phyloP scores from a whole-genome alignment of 2,113 vertebrate species.

The Tapirus terrestris region DNA sequence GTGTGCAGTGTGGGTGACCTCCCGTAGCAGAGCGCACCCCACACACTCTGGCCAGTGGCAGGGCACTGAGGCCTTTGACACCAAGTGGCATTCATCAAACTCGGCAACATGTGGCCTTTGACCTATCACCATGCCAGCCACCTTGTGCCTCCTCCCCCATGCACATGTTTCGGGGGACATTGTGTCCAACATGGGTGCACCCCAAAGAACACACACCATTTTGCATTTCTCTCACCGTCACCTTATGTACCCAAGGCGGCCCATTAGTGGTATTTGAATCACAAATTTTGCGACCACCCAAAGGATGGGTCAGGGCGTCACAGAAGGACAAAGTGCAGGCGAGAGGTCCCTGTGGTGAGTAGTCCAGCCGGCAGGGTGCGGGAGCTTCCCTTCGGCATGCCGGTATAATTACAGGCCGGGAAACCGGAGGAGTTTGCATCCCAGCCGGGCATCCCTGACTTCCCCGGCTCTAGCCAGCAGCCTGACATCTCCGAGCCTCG shows the following conservation, averaged over 20 bases:
- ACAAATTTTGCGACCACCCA: background rate
- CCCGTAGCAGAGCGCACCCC: background rate
- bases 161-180: fast-evolving
- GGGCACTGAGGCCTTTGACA: fast-evolving
- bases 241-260: too few species aligned
- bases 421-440: background rate
- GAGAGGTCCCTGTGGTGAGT: too few species aligned
- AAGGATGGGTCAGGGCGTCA: background rate
- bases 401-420: fast-evolving
- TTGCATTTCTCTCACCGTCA: too few species aligned
- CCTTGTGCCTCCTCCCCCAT: fast-evolving
- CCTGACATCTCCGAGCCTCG: background rate
- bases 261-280: background rate
- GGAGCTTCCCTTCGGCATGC: too few species aligned
- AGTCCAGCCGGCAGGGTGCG: too few species aligned
- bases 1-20: fast-evolving
- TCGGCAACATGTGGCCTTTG: fast-evolving
- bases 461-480: fast-evolving
- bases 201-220: background rate
- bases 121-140: fast-evolving
- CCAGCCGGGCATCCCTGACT: too few species aligned
- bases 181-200: fast-evolving
- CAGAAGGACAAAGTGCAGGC: fast-evolving
- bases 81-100: fast-evolving
- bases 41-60: background rate